Evolutionary conservation across 2,797 vertebrate genomes (phyloP), one percentile per base, ranked within the genome.

Genomic region (Helostoma temminkii): DNA sequence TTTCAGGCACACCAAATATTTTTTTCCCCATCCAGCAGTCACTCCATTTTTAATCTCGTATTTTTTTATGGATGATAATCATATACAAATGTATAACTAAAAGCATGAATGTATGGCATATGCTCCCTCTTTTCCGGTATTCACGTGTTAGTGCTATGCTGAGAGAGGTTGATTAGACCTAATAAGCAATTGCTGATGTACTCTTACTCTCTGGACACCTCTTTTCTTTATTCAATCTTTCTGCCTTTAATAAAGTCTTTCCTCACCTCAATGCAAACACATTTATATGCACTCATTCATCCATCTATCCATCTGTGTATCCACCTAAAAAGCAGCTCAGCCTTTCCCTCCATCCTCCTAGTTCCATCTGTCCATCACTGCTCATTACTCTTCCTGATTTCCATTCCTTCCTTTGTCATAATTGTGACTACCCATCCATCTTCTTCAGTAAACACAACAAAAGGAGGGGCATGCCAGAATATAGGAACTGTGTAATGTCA

Each of bases 281-380:
- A 53, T 57, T 58, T 1, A 84, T 88, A 88, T 85, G 83, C 81
- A 85, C 79, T 68, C 62, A 42, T 85, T 48, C 53, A 64, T 56
- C 52, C 47, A 36, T 24, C 26, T 60, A 49, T 41, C 66, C 74
- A 25, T 52, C 76, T 53, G 8, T 72, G 70, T 82, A 67, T 77
- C 85, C 50, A 71, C 75, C 70, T 69, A 61, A 84, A 82, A 80
- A 75, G 47, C 71, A 62, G 61, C 62, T 53, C 77, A 65, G 63
- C 56, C 34, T 75, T 76, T 71, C 66, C 58, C 57, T 79, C 71
- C 56, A 65, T 71, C 36, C 68, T 72, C 64, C 71, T 71, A 41
- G 28, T 70, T 78, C 76, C 70, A 83, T 88, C 79, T 86, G 84
- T 90, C 88, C 75, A 92, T 90, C 89, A 85, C 71, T 46, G 73